Base-by-base conservation (phyloP, 2,797 vertebrate genomes). In the Tenualosa thibaudeaui region DNA sequence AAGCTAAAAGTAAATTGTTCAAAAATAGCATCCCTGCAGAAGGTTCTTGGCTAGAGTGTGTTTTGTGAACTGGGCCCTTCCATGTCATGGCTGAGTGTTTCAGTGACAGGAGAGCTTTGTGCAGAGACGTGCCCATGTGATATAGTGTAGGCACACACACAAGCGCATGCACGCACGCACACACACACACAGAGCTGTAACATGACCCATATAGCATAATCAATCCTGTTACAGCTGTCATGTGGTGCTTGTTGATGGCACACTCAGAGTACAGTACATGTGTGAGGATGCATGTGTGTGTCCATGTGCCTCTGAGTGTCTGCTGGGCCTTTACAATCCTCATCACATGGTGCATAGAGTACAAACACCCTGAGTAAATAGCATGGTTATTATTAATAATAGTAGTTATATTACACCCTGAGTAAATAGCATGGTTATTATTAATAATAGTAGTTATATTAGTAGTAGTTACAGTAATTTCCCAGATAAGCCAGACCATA, bases 131-230 rank as follows among this genome's bases (percentile, higher is more conserved):
- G 71, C 71, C 40, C 40, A 46, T 78, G 40, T 46, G 40, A 78
- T 43, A 9, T 78, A 40, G 7, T 78, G 71, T 62, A n/a, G n/a
- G 58, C 22, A 62, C 58, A 62, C 58, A 62, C 10, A 12, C 50
- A 51, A 3, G 8, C 50, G 8, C 50, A 51, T 8, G 0, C 50
- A 51, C 50, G 8, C 7, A 51, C 50, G 12, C 50, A 51, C 50
- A 31, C 31, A 62, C 60, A 62, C 46, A 62, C 60, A 24, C 60
- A 83, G 22, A 26, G 58, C 62, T 83, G 58, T 82, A 81, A 71
- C 60, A 83, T 86, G 83, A 81, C 82, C 88, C 84, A 89, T 54
- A 87, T 82, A 86, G 31, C 62, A 85, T 58, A 83, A 19, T 62
- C 56, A 78, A 81, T 84, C 60, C 81, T 81, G 84, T 49, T 85